phyloP scores from a whole-genome alignment of 2,888 invertebrate genomes.

The Drosophila formosana region DNA sequence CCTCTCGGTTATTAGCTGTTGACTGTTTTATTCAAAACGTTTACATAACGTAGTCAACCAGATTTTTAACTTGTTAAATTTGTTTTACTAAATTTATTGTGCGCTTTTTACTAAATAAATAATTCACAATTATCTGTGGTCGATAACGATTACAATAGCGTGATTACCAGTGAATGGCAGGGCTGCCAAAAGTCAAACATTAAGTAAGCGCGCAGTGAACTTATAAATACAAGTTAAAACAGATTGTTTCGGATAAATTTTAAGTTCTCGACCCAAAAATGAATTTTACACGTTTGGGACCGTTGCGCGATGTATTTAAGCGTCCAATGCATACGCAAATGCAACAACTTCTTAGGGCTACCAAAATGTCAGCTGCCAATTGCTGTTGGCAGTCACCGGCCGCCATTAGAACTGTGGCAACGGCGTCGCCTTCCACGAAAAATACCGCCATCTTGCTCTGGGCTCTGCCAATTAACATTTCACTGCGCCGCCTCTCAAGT shows the following conservation, averaged over 20 bases:
- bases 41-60: neutral
- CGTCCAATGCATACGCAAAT: conserved; percentile 5
- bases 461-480: conserved; percentile 7
- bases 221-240: conserved; percentile 8
- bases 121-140: conserved; percentile 1
- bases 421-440: conserved; percentile 25
- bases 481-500: conserved; percentile 21
- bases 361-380: conserved; percentile 47
- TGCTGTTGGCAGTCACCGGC: conserved; percentile 23
- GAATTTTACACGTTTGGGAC: conserved; percentile 33
- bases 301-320: conserved; percentile 8
- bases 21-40: neutral
- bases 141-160: conserved; percentile 28
- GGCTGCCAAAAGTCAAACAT: conserved; percentile 7
- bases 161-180: conserved; percentile 47
- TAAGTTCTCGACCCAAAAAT: conserved; percentile 20
- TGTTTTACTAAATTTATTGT: neutral
- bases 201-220: neutral
- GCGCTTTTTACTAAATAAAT: neutral
- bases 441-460: conserved; percentile 33
- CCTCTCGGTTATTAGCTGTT: neutral
- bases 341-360: conserved; percentile 22
- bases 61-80: neutral
- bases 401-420: conserved; percentile 50
- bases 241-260: neutral